A percentile compares a stretch with the other conserved stretches of the same genome.
Conservation (phyloP, 2,888 invertebrate species). For the Elysia crispata region DNA sequence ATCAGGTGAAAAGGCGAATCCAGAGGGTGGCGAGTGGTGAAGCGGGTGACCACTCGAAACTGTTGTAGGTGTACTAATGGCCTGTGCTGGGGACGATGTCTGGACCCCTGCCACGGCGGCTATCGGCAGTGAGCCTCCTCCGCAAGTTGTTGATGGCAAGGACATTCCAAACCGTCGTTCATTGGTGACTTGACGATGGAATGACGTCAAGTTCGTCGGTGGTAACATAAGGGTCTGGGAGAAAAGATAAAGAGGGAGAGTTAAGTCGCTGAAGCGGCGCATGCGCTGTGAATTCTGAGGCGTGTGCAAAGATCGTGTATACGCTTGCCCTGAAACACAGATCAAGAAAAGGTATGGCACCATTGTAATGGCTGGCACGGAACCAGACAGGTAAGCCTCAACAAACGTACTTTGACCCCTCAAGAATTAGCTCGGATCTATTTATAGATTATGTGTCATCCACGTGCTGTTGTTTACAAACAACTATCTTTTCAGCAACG, state of each 20-base stretch:
- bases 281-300: neutral
- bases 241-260: neutral
- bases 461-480: constrained; percentile 57
- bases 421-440: no score
- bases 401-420: no score
- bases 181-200: constrained; percentile 49
- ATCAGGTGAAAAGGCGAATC: constrained; percentile 57
- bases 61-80: constrained; percentile 27
- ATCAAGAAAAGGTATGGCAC: no score
- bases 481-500: neutral
- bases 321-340: no score
- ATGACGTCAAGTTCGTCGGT: constrained; percentile 50
- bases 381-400: no score
- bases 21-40: neutral
- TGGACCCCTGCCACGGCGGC: constrained; percentile 45
- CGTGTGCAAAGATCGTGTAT: neutral
- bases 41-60: constrained; percentile 23
- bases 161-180: constrained; percentile 54
- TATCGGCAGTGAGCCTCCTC: constrained; percentile 29
- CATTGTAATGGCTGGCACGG: no score
- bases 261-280: neutral
- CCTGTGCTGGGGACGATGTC: constrained; percentile 41
- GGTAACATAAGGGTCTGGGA: constrained; percentile 42
- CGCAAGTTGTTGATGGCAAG: constrained; percentile 44
- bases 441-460: constrained; percentile 12